Base-by-base conservation (phyloP, 1,140 invertebrate species). In the Agrypnia vestita region DNA sequence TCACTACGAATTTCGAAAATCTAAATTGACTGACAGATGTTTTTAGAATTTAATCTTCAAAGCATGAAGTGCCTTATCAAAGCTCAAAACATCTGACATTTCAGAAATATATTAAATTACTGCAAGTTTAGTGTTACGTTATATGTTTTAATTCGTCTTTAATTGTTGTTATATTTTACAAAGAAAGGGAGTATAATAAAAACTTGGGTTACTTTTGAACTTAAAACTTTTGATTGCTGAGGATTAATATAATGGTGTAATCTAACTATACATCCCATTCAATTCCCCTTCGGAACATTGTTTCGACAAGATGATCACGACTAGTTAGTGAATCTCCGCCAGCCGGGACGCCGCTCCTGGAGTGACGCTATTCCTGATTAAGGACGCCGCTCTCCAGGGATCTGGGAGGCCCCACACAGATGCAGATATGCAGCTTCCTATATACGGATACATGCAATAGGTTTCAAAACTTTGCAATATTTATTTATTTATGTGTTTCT, bases 351-450 rank as follows among this genome's bases (percentile, higher is more conserved):
- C 62, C 62, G 43, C 4, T 43, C 43, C 62, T 9, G 15, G 25
- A 67, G 44, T 51, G 67, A 49, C 44, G 62, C 25, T 13, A 47
- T 49, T 71, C 25, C 67, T 71, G 67, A 71, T 71, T 71, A 71
- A 51, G 46, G 67, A 19, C 15, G 11, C n/a, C n/a, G 13, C 13
- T 51, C 67, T 17, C 47, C 4, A 19, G 67, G 67, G 67, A 71
- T 49, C n/a, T 51, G 6, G 13, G 21, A 47, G 21, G 13, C 10
- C 61, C 10, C 44, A 67, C 44, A 59, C 15, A 15, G 21, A 15
- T 21, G 9, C n/a, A n/a, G n/a, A n/a, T n/a, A n/a, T 10, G 55
- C 55, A 21, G 3, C 8, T 19, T 59, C 15, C 55, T 19, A 21
- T 17, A 11, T n/a, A 17, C 3, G 21, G 55, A 59, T n/a, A 56